Evolutionary conservation across 2,113 vertebrate genomes (phyloP).

Genomic region (Saccopteryx bilineata): DNA sequence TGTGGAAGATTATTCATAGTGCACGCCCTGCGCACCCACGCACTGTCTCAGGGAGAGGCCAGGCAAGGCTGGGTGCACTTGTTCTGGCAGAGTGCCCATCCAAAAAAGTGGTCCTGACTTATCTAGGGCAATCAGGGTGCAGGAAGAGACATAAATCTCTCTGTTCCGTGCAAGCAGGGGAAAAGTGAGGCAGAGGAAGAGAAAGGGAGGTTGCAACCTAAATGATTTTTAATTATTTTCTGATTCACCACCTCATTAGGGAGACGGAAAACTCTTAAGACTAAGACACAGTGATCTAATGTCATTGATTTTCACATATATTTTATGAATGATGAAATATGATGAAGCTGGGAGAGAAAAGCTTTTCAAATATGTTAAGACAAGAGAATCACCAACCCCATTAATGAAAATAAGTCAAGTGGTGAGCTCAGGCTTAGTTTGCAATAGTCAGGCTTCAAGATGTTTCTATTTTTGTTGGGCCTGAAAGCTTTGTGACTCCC

Average conservation of each 20-base stretch:
- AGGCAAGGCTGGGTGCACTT: neutral
- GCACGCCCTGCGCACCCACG: neutral
- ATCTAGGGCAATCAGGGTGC: neutral
- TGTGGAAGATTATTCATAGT: neutral
- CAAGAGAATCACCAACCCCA: conserved; percentile 47
- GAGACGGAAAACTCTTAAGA: conserved; percentile 84
- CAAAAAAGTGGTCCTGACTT: neutral
- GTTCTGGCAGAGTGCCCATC: conserved; percentile 55
- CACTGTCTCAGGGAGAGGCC: neutral
- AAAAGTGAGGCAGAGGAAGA: conserved; percentile 22
- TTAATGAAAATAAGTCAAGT: conserved; percentile 59
- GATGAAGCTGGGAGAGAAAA: conserved; percentile 79
- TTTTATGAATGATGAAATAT: conserved; percentile 85
- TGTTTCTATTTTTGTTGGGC: neutral
- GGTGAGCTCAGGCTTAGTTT: neutral
- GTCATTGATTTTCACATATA: conserved; percentile 88
- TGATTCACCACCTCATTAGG: conserved; percentile 87
- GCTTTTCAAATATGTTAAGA: conserved; percentile 70
- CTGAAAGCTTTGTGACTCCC: neutral
- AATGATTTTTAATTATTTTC: conserved; percentile 89
- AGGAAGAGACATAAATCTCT: conserved; percentile 67
- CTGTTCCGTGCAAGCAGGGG: conserved; percentile 24
- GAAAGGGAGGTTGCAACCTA: conserved; percentile 82
- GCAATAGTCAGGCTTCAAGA: neutral
- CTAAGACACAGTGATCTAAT: conserved; percentile 79